Base-by-base conservation (phyloP, 2,797 vertebrate genomes). In the Ambastaia sidthimunki region DNA sequence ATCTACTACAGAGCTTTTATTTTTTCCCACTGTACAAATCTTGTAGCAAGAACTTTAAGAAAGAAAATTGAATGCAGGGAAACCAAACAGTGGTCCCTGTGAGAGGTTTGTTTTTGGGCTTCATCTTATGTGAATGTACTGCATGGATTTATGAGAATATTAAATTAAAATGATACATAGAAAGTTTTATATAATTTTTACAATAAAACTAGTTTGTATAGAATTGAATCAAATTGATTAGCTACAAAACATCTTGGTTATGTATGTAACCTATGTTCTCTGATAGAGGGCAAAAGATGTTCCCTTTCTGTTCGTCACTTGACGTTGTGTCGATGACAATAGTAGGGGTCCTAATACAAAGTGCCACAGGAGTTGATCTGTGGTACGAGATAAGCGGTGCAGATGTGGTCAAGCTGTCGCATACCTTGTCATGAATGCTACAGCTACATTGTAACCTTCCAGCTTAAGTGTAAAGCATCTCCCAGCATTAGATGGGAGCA, bases 71-170 rank as follows among this genome's bases (percentile, higher is more conserved):
- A 47, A 37, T 52, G 25, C 52, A 21, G 71, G 72, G 44, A 34
- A 63, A 65, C 19, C 15, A 52, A 48, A 37, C 78, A 79, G 85
- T 87, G 86, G 86, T 82, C 82, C 80, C 47, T 48, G 6, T 52
- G 50, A 52, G 50, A 52, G 15, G 15, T 52, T 52, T 52, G 92
- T 90, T 88, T 85, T 87, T 85, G 85, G 84, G 85, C 70, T 68
- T 87, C 87, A 76, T 84, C 71, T 54, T 87, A 80, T 76, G 72
- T 86, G 68, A 85, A 88, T 82, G 84, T 88, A 78, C 85, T 93
- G 93, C 91, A 93, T 93, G 92, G 82, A 80, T 77, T 82, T 78
- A 72, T 70, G 85, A 82, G 76, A 81, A 81, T 74, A n/a, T 52
- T 31, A 31, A 31, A n/a, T n/a, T n/a, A 31, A 31, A 31, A n/a